Conservation (phyloP, 2,797 vertebrate species). For the Macropodus opercularis region DNA sequence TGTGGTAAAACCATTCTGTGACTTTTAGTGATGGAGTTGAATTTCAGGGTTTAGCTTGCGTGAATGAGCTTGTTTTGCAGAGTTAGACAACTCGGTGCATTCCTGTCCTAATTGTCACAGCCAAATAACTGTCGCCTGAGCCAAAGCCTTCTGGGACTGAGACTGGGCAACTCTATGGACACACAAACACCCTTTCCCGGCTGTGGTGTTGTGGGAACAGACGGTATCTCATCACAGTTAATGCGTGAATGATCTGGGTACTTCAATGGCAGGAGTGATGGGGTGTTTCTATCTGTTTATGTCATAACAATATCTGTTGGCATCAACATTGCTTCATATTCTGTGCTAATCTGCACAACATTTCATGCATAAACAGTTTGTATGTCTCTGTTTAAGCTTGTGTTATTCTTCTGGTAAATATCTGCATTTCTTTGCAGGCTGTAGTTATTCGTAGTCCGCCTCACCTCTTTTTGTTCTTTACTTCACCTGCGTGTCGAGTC, state of each 20-base stretch:
- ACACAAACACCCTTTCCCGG: constrained; percentile 8
- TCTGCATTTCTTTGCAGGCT: constrained; percentile 22
- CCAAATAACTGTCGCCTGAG: constrained; percentile 27
- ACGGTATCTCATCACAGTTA: constrained; percentile 39
- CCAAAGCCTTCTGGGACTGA: constrained; percentile 32
- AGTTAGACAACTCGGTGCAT: neutral
- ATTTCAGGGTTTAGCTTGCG: constrained; percentile 12
- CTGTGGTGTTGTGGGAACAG: constrained; percentile 38
- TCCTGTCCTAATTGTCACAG: constrained; percentile 30
- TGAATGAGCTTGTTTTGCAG: constrained; percentile 13
- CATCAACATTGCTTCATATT: neutral
- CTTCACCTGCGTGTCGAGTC: constrained; percentile 44
- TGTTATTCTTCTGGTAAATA: constrained; percentile 17
- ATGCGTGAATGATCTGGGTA: constrained; percentile 32
- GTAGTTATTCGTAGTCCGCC: constrained; percentile 49
- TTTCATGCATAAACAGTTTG: no score
- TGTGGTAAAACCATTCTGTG: constrained; percentile 28
- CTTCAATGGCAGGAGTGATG: neutral
- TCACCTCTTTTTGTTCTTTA: constrained; percentile 46
- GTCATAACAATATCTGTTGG: neutral
- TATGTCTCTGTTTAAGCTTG: constrained; percentile 3
- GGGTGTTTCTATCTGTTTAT: neutral
- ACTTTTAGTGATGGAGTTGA: constrained; percentile 33
- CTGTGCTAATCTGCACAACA: no score
- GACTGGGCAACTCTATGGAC: constrained; percentile 20